Evolutionary conservation across 2,888 invertebrate species (phyloP), one percentile per base, ranked within the genome.

Genomic region (Thereva unica): DNA sequence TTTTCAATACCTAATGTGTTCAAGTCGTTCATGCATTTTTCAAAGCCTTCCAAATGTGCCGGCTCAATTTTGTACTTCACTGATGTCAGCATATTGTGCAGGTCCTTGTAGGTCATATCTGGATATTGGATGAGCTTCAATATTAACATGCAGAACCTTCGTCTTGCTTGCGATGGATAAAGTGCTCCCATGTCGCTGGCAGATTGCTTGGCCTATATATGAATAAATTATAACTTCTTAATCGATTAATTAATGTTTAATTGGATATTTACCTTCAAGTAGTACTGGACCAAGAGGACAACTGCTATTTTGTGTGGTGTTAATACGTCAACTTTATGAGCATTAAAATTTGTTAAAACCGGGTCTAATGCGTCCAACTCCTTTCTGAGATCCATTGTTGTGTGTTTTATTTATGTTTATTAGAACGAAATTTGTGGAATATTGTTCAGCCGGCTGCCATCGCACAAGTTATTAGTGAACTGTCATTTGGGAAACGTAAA

Each of bases 251-350:
- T 35, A 34, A 41, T 34, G 23, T 54, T 5, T 37, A 41, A 8
- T 42, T 42, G 3, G 35, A 45, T 6, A 38, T 4, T 85, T 73
- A 89, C 83, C 72, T 86, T 81, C 59, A 90, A 87, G 82, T 90
- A 92, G 77, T 90, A 89, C 74, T 88, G 85, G 49, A 92, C 89
- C 74, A 93, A 84, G 66, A 91, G 85, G 4, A 91, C 85, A 8
- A 92, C 88, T 2, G 90, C 86, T 72, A 93, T 85, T 84, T 92
- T 91, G 74, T 92, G 91, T 1, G 92, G 90, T 0, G 92, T 92
- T 61, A 93, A 76, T 5, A 77, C 75, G 54, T 80, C 81, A 8
- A 78, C 75, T 6, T 87, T 76, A 80, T 76, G 73, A 2, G 74
- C 72, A 47, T 74, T 73, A 23, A 72, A 68, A 55, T 75, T 75